Base-by-base conservation (phyloP, 2,113 vertebrate species). In the Recurvirostra avosetta region DNA sequence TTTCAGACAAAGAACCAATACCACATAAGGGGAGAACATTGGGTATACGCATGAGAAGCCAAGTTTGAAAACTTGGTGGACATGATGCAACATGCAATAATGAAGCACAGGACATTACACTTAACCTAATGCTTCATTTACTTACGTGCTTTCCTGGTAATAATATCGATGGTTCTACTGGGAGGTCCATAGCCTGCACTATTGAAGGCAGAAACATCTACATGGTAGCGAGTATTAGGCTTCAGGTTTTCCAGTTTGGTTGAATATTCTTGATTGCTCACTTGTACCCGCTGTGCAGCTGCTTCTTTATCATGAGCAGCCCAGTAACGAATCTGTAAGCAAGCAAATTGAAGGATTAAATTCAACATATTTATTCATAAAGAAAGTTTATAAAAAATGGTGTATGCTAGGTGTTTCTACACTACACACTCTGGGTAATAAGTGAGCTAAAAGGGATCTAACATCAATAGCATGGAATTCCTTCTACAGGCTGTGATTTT, bases 91-190 rank as follows among this genome's bases (percentile, higher is more conserved):
- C 9, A 52, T 22, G 34, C n/a, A 84, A 14, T 43, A 75, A 75
- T 13, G 5, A 83, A 45, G 30, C 58, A 62, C 10, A 34, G 22
- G 40, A 62, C 36, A 17, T 53, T 25, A 27, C 11, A 56, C 21
- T 9, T 18, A 49, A 72, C 8, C 52, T 34, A 59, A 32, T 12
- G 17, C 22, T 78, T 19, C 41, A 19, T 68, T 84, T 79, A 98
- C 99, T 97, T 98, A 99, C 99, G 99, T 92, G 99, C 96, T 99
- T 99, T 99, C 97, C 98, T 99, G 76, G 99, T 99, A 86, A 97
- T 89, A 40, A 99, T 94, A 72, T 98, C 98, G 3, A 98, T 83
- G 79, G 86, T 97, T 8, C 96, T 95, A 67, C 99, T 99, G 88
- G 98, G 78, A 30, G 99, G 99, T 4, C 99, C 99, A 32, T 98